Base-by-base conservation (phyloP, 2,888 invertebrate species). In the Xestia ashworthii region DNA sequence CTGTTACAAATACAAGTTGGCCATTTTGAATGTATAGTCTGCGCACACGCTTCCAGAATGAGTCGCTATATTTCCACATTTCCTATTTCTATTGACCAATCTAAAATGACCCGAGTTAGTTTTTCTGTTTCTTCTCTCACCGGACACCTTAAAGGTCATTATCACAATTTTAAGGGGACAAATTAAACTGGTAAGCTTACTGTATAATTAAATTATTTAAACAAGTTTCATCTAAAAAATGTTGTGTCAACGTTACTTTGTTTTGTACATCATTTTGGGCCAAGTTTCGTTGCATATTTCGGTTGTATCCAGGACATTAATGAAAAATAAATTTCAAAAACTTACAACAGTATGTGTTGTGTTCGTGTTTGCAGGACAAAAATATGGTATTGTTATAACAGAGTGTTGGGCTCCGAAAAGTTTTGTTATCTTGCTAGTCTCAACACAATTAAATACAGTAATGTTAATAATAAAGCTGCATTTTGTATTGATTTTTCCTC, bases 21-120 rank as follows among this genome's bases (percentile, higher is more conserved):
- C 9, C 22, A 22, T 53, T 53, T 53, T 53, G 19, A 53, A 53
- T 53, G 9, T 22, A n/a, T n/a, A n/a, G 3, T 12, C n/a, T n/a
- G 11, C 60, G 50, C 14, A 41, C 38, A 58, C 44, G 62, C 46
- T n/a, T 58, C 8, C 5, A 58, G 73, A 72, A 62, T 32, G 1
- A 62, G 14, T 60, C 77, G 5, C 60, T 86, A 32, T 72, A 76
- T 86, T 79, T 86, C 14, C 55, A 76, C 16, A 50, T 74, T 74
- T 71, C 41, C 25, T 66, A 74, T 74, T 76, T 78, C 74, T 50
- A 66, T 79, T 67, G 60, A 32, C 85, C 76, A 76, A 19, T 74
- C 9, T 76, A 74, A 50, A 67, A 46, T 19, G 73, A 62, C 32
- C 78, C 14, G 1, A 22, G 46, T 68, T 55, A 48, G 55, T 68